Conservation (phyloP, 2,113 vertebrate genomes). For the Carassius gibelio region DNA sequence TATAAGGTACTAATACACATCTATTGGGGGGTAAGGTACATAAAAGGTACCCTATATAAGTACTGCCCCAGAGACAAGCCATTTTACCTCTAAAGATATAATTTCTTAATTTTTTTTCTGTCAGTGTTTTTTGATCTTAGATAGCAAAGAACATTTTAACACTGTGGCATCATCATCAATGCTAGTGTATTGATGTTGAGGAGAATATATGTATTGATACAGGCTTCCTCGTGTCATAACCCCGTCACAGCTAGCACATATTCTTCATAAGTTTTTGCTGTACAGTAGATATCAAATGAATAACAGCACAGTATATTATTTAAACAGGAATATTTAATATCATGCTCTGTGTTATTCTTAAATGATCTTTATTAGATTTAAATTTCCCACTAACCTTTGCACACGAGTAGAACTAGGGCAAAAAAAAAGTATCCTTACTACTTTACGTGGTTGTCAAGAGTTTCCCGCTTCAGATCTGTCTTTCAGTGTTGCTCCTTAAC, state of each 20-base stretch:
- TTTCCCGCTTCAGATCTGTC: neutral
- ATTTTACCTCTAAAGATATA: too few relatives aligned
- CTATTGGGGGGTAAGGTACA: neutral
- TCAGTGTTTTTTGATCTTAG: neutral
- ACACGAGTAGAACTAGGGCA: neutral
- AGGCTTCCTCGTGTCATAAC: constrained; percentile 9
- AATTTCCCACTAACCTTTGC: neutral
- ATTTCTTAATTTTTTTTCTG: neutral
- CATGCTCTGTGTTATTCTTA: neutral
- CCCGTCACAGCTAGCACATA: neutral
- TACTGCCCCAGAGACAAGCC: too few relatives aligned
- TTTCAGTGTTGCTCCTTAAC: neutral
- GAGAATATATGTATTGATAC: neutral
- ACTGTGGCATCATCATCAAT: constrained; percentile 5
- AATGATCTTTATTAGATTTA: neutral
- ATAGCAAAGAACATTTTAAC: neutral
- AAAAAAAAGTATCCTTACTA: neutral
- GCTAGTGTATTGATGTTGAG: constrained; percentile 9
- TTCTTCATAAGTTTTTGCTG: neutral
- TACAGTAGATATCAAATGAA: neutral
- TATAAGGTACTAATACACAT: neutral
- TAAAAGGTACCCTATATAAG: too few relatives aligned
- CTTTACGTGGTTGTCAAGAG: neutral
- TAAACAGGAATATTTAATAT: neutral
- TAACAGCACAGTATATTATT: neutral